Conservation (phyloP, 2,888 invertebrate species). For the Dastarcus helophoroides region DNA sequence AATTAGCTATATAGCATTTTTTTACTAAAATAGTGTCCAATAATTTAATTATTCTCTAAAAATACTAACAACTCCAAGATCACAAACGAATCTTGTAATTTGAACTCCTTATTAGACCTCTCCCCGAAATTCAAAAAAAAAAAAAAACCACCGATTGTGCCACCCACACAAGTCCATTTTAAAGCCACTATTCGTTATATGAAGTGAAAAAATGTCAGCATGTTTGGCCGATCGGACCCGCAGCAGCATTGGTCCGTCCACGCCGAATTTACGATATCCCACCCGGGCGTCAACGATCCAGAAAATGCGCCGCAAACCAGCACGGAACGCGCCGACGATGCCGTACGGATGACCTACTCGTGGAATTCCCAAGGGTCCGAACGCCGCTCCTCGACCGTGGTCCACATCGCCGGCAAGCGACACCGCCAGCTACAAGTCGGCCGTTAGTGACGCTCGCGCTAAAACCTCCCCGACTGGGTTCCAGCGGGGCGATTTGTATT, state of each 20-base stretch:
- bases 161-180: no score
- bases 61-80: no score
- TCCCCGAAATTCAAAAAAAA: no score
- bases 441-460: constrained; percentile 9
- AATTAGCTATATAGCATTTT: no score
- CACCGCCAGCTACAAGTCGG: constrained; percentile 11
- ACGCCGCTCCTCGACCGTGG: constrained; percentile 7
- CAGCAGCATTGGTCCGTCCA: constrained; percentile 56
- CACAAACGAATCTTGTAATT: no score
- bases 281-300: constrained; percentile 35
- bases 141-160: no score
- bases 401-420: constrained; percentile 14
- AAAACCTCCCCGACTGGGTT: constrained; percentile 29
- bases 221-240: constrained; percentile 25
- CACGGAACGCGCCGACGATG: constrained; percentile 38
- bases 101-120: no score
- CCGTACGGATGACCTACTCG: constrained; percentile 42
- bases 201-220: no score
- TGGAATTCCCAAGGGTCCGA: constrained; percentile 33
- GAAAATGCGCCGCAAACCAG: constrained; percentile 32
- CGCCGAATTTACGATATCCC: constrained; percentile 55
- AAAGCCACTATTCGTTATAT: no score
- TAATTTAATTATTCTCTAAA: no score
- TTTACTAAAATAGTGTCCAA: no score
- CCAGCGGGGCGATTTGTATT: constrained; percentile 42